A percentile compares a stretch with the other conserved stretches of the same genome.
These are phyloP conservation scores for Pseudomyrmex gracilis DNA, from an alignment of 1,140 invertebrate genomes.

Conservation along the genomic window DNA sequence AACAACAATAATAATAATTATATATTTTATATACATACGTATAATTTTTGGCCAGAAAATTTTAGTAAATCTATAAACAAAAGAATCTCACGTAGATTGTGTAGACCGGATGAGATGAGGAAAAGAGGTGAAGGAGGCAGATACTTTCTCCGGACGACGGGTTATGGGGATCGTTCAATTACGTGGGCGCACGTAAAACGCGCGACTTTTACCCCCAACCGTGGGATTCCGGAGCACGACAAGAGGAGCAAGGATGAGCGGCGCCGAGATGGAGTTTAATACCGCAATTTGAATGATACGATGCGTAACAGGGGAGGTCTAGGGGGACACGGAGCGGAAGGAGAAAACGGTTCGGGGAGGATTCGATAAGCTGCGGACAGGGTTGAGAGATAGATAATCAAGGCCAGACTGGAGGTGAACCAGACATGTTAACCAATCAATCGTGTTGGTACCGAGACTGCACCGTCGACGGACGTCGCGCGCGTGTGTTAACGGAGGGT, in stretches of 20 bases:
- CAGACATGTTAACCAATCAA: slow-evolving; percentile 81
- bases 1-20: too few relatives aligned
- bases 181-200: slow-evolving; percentile 62
- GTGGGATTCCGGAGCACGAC: not conserved
- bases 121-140: not conserved
- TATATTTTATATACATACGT: too few relatives aligned
- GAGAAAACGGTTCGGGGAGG: slow-evolving; percentile 60
- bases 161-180: slow-evolving; percentile 55
- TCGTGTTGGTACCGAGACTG: slow-evolving; percentile 68
- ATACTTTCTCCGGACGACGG: not conserved
- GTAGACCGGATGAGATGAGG: not conserved
- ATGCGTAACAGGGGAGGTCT: not conserved
- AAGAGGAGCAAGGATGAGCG: not conserved
- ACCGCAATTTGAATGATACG: slow-evolving; percentile 74
- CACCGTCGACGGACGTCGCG: slow-evolving; percentile 65
- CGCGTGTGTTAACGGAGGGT: slow-evolving; percentile 38
- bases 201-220: slow-evolving; percentile 63
- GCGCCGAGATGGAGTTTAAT: slow-evolving; percentile 53
- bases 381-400: slow-evolving; percentile 79
- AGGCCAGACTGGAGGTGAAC: slow-evolving; percentile 76
- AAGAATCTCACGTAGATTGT: too few relatives aligned
- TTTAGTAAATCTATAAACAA: too few relatives aligned
- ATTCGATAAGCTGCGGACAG: slow-evolving; percentile 75
- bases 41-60: too few relatives aligned
- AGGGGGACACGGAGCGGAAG: slow-evolving; percentile 22